These are phyloP conservation scores for Dryobates pubescens DNA, from an alignment of 2,797 vertebrate species.

Conservation along the genomic window DNA sequence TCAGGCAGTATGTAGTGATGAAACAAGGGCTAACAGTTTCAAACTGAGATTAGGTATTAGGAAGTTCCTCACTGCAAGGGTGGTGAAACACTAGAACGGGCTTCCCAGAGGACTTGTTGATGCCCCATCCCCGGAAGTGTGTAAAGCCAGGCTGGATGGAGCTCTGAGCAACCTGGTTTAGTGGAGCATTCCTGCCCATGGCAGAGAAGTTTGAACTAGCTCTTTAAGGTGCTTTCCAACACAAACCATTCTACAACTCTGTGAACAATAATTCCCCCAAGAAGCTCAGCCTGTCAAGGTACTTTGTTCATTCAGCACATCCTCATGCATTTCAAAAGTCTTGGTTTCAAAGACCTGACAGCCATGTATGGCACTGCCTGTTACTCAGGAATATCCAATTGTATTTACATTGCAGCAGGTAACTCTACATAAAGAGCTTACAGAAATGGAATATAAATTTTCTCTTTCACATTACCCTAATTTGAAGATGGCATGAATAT, in stretches of 20 bases:
- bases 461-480: background rate
- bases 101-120: background rate
- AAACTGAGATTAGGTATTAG: background rate
- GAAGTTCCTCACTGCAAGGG: background rate
- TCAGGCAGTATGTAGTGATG: too few relatives aligned
- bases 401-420: background rate
- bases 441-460: background rate
- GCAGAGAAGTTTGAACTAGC: background rate
- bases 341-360: background rate
- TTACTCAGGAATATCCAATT: background rate
- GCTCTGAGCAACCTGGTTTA: background rate
- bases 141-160: background rate
- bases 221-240: background rate
- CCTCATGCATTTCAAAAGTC: background rate
- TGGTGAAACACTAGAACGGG: background rate
- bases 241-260: background rate
- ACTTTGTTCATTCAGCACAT: background rate
- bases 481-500: background rate
- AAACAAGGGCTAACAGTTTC: background rate
- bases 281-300: background rate
- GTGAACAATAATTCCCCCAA: background rate
- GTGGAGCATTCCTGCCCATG: background rate
- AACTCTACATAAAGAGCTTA: background rate
- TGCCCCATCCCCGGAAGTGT: background rate
- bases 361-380: background rate